Evolutionary conservation across 92 coral and sea anemone species (phyloP).

Genomic region (Galaxea fascicularis): DNA sequence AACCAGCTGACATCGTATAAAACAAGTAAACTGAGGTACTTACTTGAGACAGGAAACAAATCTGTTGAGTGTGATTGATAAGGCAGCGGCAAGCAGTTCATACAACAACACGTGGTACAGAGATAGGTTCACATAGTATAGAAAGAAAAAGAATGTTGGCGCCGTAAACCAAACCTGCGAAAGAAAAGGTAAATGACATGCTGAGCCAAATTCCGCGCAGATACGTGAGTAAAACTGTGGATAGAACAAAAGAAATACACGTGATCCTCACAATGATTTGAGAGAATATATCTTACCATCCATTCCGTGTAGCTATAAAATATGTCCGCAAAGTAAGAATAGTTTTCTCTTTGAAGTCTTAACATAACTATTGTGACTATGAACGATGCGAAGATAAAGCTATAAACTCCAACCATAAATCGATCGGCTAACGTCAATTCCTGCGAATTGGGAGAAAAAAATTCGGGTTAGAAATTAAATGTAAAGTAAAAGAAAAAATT

Average conservation of each 20-base stretch:
- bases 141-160: constrained; percentile 93
- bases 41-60: constrained; percentile 86
- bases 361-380: constrained; percentile 97
- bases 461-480: not conserved
- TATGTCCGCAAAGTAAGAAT: constrained; percentile 81
- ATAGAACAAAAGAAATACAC: not conserved
- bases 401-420: constrained; percentile 99
- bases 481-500: not conserved
- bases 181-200: not conserved
- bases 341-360: constrained; percentile 91
- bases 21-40: constrained; percentile 24
- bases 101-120: constrained; percentile 85
- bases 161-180: constrained; percentile 98
- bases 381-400: constrained; percentile 97
- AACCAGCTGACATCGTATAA: not conserved
- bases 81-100: constrained; percentile 78
- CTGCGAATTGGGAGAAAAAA: constrained; percentile 48
- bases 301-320: constrained; percentile 97
- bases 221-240: too few species aligned
- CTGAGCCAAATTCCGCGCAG: too few species aligned
- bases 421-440: constrained; percentile 97
- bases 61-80: constrained; percentile 80
- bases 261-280: not conserved
- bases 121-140: constrained; percentile 89
- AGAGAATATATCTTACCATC: constrained; percentile 75